Base-by-base conservation (phyloP, 2,113 vertebrate species). In the Semicossyphus pulcher region DNA sequence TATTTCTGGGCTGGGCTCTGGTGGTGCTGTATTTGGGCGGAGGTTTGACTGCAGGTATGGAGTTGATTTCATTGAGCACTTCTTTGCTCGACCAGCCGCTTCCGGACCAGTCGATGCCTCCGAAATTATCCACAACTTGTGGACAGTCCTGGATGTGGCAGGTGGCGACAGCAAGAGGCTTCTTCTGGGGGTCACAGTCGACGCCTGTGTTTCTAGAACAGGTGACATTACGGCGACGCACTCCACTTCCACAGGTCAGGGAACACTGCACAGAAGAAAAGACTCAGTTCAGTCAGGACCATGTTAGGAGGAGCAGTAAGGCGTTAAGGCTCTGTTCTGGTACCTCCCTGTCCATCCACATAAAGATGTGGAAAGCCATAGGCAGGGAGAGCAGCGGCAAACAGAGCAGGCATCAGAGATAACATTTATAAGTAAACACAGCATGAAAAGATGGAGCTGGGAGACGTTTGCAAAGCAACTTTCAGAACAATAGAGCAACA, bases 11-110 rank as follows among this genome's bases (percentile, higher is more conserved):
- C 0, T 92, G 96, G 16, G 39, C 1, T 2, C 66, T 87, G 0
- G 91, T 83, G 2, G 84, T 16, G 0, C 76, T 56, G 4, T 87
- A 58, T 10, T 72, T 86, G 0, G 85, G 52, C 0, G 83, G 18
- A 25, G 31, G 88, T 52, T 82, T 92, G 12, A 63, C 52, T 16
- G 90, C 76, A 1, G 94, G 91, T 18, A 94, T 59, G 48, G 92
- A 84, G 32, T 94, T 92, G 11, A 97, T 95, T 26, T 98, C 96
- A 2, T 96, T 97, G 2, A 95, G 91, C 0, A 95, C 51, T 49
- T 98, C 96, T 6, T 82, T 93, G 90, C 95, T 96, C 18, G 94
- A 94, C 36, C 93, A 95, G 1, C 98, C 97, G 0, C 97, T 98
- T 54, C 97, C 97, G 0, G 97, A 98, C 94, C 93, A 95, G 20